Conservation (phyloP, 2,113 vertebrate genomes). For the Leiothrix lutea region DNA sequence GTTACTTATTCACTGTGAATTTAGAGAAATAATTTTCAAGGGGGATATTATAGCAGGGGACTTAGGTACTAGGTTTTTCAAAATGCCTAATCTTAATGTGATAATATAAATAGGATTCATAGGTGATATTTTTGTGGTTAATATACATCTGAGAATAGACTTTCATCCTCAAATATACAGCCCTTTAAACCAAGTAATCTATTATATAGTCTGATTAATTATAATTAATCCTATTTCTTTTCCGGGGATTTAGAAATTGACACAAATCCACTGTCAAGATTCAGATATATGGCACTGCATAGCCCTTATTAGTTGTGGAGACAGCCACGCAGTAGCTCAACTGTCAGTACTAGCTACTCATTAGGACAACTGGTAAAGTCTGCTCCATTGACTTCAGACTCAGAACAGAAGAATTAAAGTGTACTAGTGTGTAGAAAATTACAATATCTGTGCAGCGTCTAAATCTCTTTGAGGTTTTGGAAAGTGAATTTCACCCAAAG, state of each 20-base stretch:
- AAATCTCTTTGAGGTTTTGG: slow-evolving; percentile 39
- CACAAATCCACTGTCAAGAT: background rate
- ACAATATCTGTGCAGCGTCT: background rate
- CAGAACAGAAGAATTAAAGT: background rate
- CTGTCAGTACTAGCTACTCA: background rate
- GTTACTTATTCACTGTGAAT: background rate
- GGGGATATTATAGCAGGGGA: background rate
- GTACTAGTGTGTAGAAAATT: background rate
- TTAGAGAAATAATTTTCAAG: background rate
- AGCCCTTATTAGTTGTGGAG: background rate
- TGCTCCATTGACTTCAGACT: background rate
- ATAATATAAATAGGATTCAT: background rate
- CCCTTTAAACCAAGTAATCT: background rate
- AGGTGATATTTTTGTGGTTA: background rate
- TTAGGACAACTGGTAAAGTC: background rate
- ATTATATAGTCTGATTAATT: background rate
- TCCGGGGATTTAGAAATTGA: background rate
- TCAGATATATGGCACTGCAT: background rate
- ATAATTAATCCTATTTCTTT: background rate
- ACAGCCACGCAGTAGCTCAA: background rate
- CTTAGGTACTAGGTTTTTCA: background rate
- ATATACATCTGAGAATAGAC: background rate
- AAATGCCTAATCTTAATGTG: background rate
- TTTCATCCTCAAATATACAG: background rate
- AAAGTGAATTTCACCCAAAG: slow-evolving; percentile 31